These are phyloP conservation scores for Numida meleagris DNA, from an alignment of 2,113 vertebrate species.

Conservation along the genomic window DNA sequence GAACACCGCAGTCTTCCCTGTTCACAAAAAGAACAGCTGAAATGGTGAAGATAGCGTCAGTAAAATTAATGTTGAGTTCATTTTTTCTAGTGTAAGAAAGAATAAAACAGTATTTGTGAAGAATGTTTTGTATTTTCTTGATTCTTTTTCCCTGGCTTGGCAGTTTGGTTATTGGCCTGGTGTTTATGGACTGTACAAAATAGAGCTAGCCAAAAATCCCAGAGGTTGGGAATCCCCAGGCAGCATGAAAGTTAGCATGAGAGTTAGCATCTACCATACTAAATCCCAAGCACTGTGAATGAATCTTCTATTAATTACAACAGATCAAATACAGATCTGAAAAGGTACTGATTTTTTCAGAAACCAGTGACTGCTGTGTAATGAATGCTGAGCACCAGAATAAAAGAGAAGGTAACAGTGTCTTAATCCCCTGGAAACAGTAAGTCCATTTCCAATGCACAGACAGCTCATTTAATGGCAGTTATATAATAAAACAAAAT, in stretches of 20 bases:
- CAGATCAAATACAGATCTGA: neutral
- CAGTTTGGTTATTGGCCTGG: neutral
- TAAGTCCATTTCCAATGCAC: neutral
- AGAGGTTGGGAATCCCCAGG: neutral
- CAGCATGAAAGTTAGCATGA: neutral
- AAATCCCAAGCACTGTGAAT: neutral
- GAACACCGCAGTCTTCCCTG: neutral
- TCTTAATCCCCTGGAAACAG: neutral
- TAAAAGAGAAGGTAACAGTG: neutral
- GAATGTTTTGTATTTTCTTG: neutral
- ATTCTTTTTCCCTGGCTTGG: neutral
- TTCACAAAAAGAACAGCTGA: neutral
- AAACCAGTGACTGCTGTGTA: neutral
- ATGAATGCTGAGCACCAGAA: neutral
- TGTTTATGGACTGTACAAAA: neutral
- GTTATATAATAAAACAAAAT: slow-evolving; percentile 8
- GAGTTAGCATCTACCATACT: neutral
- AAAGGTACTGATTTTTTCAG: neutral
- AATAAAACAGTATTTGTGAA: neutral
- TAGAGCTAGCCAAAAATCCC: neutral
- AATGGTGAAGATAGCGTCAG: neutral
- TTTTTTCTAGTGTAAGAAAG: neutral
- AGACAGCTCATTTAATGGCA: neutral
- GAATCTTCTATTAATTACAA: neutral
- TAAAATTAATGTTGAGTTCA: neutral